These are phyloP conservation scores for Sterna hirundo DNA, from an alignment of 2,113 vertebrate species.

Conservation along the genomic window DNA sequence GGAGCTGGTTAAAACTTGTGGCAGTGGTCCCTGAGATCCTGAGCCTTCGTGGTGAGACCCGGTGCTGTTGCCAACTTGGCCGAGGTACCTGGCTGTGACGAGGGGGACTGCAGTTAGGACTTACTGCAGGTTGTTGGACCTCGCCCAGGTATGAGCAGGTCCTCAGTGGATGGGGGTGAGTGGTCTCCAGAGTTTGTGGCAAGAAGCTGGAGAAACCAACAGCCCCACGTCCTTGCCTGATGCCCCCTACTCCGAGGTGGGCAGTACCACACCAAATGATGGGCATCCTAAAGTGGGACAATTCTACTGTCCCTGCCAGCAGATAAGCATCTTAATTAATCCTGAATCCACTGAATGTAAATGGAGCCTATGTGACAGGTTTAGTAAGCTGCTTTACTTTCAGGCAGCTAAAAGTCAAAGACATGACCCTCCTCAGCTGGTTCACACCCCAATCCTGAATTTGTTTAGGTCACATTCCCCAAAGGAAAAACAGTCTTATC, in stretches of 20 bases:
- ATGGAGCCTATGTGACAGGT: not conserved
- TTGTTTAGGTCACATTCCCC: not conserved
- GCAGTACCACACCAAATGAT: not conserved
- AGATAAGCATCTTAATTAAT: not conserved
- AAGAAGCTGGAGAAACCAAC: not conserved
- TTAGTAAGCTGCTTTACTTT: not conserved
- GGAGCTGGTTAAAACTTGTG: not conserved
- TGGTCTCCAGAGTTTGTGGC: not conserved
- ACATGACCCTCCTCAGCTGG: not conserved
- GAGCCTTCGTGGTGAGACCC: not conserved
- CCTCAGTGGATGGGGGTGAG: not conserved
- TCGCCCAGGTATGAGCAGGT: not conserved
- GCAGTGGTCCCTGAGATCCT: fast-evolving
- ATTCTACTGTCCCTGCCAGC: not conserved
- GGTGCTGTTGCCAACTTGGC: fast-evolving
- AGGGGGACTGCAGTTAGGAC: not conserved
- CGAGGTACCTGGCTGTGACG: not conserved
- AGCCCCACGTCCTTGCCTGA: fast-evolving
- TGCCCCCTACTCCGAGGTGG: not conserved
- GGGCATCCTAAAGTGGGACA: not conserved
- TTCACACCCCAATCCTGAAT: not conserved
- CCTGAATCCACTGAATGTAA: not conserved
- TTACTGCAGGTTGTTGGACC: not conserved
- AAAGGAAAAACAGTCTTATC: not conserved
- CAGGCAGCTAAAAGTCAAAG: not conserved